Percentiles rank a stretch among this genome's conserved stretches.
phyloP scores from a whole-genome alignment of 1,140 invertebrate species.

The Calosoma granatense region DNA sequence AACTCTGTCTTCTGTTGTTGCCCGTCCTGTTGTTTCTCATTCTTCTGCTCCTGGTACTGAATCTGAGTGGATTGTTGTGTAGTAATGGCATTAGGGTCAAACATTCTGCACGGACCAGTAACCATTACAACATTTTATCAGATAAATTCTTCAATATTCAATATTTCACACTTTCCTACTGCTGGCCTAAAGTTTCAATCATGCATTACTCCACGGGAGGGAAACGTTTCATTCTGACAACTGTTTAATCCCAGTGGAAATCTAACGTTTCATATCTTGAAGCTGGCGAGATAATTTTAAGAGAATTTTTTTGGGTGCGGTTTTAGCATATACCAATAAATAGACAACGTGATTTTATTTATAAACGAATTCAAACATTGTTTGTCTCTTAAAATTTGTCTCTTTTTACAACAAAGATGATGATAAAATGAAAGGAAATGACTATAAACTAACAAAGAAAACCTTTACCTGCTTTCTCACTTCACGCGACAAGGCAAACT shows the following conservation, averaged over 20 bases:
- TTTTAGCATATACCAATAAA: neutral
- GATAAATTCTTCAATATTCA: no score
- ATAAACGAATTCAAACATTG: slow-evolving; percentile 2
- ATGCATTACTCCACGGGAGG: no score
- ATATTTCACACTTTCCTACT: no score
- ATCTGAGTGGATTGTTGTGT: slow-evolving; percentile 20
- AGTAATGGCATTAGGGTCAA: slow-evolving; percentile 33
- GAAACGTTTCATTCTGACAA: no score
- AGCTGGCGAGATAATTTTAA: no score
- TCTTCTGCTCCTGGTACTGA: slow-evolving; percentile 24
- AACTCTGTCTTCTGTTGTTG: slow-evolving; percentile 37
- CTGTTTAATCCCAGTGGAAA: no score
- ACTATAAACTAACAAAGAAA: slow-evolving; percentile 4
- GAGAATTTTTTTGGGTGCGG: neutral
- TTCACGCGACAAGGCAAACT: neutral
- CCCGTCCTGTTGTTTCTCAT: slow-evolving; percentile 21
- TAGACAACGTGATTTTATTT: neutral
- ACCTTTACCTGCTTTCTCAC: slow-evolving; percentile 5
- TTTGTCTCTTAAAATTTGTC: slow-evolving; percentile 9
- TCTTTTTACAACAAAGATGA: slow-evolving; percentile 9
- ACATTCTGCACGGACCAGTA: slow-evolving; percentile 29
- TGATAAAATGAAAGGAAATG: slow-evolving; percentile 9
- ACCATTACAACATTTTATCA: no score
- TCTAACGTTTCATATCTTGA: no score
- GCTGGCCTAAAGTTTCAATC: no score